Evolutionary conservation across 2,888 invertebrate species (phyloP).

Genomic region (Bombylius major): DNA sequence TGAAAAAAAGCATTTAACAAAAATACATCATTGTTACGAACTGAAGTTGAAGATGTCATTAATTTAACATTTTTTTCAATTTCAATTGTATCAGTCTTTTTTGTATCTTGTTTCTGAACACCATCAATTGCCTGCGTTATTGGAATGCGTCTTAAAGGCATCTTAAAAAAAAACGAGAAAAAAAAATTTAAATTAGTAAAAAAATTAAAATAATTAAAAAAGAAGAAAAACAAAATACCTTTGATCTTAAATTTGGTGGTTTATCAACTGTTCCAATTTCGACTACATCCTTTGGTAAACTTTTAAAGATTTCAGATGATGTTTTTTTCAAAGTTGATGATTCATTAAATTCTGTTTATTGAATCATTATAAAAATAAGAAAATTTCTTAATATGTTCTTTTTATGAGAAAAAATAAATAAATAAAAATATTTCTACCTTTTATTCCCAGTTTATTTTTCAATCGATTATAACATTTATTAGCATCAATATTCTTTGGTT

Average conservation of each 20-base stretch:
- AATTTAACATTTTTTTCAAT: no score
- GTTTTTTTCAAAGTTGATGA: no score
- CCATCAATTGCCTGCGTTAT: slow-evolving; percentile 27
- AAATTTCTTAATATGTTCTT: background rate
- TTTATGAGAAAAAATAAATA: background rate
- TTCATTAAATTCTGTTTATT: no score
- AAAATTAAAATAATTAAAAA: background rate
- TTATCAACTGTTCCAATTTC: slow-evolving; percentile 28
- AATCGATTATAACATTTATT: slow-evolving; percentile 27
- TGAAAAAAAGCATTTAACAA: no score
- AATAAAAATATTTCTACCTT: slow-evolving; percentile 16
- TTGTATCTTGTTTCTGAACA: no score
- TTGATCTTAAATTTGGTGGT: slow-evolving; percentile 28
- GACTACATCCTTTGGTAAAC: background rate
- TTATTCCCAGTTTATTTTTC: slow-evolving; percentile 23
- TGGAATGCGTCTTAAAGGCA: slow-evolving; percentile 24
- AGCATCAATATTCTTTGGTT: slow-evolving; percentile 65
- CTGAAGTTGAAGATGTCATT: no score
- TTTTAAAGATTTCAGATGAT: background rate
- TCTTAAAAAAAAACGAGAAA: slow-evolving; percentile 5
- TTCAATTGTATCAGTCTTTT: no score
- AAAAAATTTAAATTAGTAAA: background rate
- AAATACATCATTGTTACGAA: no score
- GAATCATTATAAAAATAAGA: no score
- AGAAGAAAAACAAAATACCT: slow-evolving; percentile 10